phyloP scores from a whole-genome alignment of 2,797 vertebrate species.

The Megalops cyprinoides region DNA sequence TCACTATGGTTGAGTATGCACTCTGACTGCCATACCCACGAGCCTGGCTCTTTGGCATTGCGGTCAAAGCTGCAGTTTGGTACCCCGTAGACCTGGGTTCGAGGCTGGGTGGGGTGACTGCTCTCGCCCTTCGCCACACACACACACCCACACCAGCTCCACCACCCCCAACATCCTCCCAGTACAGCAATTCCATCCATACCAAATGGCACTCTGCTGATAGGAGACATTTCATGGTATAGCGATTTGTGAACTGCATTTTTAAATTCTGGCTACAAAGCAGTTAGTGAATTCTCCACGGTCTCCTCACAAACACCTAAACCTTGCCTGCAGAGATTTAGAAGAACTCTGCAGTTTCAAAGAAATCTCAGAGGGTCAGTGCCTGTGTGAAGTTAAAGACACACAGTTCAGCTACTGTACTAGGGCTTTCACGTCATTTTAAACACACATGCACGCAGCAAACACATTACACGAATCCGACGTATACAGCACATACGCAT shows the following conservation, averaged over 20 bases:
- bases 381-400: neutral
- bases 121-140: too few species aligned
- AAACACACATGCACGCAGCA: slow-evolving; percentile 1
- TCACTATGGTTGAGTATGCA: too few species aligned
- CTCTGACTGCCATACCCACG: too few species aligned
- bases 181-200: neutral
- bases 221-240: neutral
- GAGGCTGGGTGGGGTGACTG: too few species aligned
- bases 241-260: neutral
- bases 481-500: neutral
- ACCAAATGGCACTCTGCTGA: neutral
- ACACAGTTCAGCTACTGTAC: neutral
- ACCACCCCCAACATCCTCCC: neutral
- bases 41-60: too few species aligned
- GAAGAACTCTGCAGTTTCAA: neutral
- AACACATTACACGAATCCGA: too few species aligned
- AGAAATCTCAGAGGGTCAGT: neutral
- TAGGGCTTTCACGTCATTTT: neutral
- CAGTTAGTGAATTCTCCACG: neutral
- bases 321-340: neutral
- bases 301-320: neutral
- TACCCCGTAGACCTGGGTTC: too few species aligned
- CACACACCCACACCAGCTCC: neutral
- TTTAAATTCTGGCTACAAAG: neutral
- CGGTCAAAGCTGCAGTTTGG: too few species aligned